Percentiles rank a stretch among this genome's conserved stretches.
Conservation (phyloP, 2,888 invertebrate species). For the Graphium colonna region DNA sequence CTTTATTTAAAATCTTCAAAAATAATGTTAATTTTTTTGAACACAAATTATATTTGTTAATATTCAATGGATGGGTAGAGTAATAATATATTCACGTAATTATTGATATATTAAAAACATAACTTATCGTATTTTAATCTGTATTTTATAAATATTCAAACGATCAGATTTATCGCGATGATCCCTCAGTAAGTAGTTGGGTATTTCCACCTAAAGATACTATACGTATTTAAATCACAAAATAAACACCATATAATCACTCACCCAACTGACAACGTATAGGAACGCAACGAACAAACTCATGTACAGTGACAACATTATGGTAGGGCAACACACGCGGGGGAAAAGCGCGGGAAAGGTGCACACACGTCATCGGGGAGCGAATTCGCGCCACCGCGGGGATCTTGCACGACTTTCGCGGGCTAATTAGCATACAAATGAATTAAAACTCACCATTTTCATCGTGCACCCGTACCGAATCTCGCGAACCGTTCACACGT, state of each 20-base stretch:
- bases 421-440: constrained; percentile 43
- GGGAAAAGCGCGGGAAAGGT: constrained; percentile 21
- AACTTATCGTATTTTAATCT: too few relatives aligned
- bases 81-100: too few relatives aligned
- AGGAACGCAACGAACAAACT: constrained; percentile 36
- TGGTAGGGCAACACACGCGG: constrained; percentile 21
- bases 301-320: constrained; percentile 39
- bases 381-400: constrained; percentile 12
- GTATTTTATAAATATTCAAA: too few relatives aligned
- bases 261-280: constrained; percentile 46
- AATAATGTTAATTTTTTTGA: too few relatives aligned
- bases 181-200: too few relatives aligned
- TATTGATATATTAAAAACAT: too few relatives aligned
- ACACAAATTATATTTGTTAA: too few relatives aligned
- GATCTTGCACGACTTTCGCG: constrained; percentile 25
- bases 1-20: too few relatives aligned
- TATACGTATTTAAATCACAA: too few relatives aligned
- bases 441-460: constrained; percentile 65
- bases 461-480: constrained; percentile 44
- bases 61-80: too few relatives aligned
- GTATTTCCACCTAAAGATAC: too few relatives aligned
- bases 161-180: too few relatives aligned
- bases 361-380: constrained; percentile 27
- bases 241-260: constrained; percentile 26
- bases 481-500: constrained; percentile 32